Evolutionary conservation across 2,113 vertebrate species (phyloP).

Genomic region (Bucco capensis): DNA sequence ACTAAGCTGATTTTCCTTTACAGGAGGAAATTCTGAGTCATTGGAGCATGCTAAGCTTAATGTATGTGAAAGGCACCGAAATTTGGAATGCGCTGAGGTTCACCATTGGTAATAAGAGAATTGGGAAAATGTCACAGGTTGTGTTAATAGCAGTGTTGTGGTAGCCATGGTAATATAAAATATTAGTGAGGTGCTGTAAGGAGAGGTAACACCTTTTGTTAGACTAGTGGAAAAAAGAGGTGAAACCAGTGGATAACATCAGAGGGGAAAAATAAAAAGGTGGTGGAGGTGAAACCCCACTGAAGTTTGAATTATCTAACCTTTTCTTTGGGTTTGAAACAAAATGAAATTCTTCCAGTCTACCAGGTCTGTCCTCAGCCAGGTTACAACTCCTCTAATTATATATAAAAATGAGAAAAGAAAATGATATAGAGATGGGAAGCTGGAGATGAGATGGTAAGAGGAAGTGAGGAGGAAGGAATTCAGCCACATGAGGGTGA

Average conservation of each 20-base stretch:
- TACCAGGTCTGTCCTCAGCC: not conserved
- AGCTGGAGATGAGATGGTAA: not conserved
- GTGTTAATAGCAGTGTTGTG: constrained; percentile 50
- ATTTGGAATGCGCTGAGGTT: constrained; percentile 18
- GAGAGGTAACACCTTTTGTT: not conserved
- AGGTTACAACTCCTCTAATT: not conserved
- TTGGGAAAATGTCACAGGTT: constrained; percentile 51
- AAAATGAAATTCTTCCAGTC: not conserved
- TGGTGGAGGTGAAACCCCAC: too few relatives aligned
- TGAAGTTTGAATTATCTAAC: not conserved
- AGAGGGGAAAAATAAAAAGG: not conserved
- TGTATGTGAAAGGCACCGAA: constrained; percentile 18
- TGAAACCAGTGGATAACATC: not conserved
- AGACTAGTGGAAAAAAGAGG: not conserved
- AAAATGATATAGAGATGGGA: not conserved
- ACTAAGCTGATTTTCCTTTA: not conserved
- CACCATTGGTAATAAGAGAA: constrained; percentile 31
- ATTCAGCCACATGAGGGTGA: not conserved
- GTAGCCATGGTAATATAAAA: constrained; percentile 59
- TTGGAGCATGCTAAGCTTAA: constrained; percentile 8
- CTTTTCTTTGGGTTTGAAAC: not conserved
- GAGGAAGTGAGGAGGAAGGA: not conserved
- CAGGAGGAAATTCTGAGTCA: constrained; percentile 17
- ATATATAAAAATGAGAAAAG: not conserved
- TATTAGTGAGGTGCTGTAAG: constrained; percentile 2